phyloP scores from a whole-genome alignment of 2,113 vertebrate species.

The Caranx ignobilis region DNA sequence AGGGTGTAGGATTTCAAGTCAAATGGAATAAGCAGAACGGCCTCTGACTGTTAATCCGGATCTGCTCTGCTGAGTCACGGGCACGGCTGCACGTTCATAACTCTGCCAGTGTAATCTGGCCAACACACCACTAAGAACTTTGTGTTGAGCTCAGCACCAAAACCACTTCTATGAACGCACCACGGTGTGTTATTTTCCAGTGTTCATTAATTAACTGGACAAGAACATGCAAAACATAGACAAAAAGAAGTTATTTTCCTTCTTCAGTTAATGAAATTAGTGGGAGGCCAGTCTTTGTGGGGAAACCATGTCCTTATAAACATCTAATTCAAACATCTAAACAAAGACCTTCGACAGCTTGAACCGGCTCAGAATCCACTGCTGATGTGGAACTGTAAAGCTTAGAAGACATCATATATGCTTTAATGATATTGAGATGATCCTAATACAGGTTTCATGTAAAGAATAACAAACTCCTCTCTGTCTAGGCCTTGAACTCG shows the following conservation, averaged over 20 bases:
- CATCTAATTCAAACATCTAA: no score
- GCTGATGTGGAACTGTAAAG: neutral
- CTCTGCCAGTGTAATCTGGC: neutral
- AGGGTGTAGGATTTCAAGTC: neutral
- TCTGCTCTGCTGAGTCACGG: conserved; percentile 20
- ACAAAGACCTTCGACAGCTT: no score
- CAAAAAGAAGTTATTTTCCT: neutral
- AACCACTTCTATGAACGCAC: neutral
- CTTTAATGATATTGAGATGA: neutral
- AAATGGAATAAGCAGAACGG: neutral
- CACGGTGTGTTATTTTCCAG: neutral
- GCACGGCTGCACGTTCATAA: conserved; percentile 5
- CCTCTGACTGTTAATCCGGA: conserved; percentile 26
- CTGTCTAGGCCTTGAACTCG: neutral
- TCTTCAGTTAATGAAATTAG: no score
- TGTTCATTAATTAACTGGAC: neutral
- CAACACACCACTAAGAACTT: neutral
- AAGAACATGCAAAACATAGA: neutral
- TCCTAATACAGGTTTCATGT: neutral
- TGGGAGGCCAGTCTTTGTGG: no score
- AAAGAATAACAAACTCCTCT: neutral
- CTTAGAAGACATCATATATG: neutral
- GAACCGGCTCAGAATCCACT: no score
- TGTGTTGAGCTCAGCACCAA: neutral
- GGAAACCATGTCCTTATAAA: no score